Base-by-base conservation (phyloP, 2,113 vertebrate species). In the Prionailurus bengalensis region DNA sequence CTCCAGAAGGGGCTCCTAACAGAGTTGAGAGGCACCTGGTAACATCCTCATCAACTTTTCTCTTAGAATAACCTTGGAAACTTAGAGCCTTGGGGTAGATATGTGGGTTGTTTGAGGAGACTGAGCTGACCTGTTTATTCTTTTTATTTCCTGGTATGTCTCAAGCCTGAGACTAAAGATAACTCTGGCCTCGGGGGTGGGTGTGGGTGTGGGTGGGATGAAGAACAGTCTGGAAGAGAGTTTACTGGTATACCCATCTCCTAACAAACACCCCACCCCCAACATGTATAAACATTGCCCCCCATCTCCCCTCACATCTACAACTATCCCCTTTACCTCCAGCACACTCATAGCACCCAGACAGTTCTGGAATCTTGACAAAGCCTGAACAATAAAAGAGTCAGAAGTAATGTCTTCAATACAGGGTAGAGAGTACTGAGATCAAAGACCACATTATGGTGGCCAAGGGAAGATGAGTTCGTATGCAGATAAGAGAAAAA, bases 181-280 rank as follows among this genome's bases (percentile, higher is more conserved):
- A 93, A 68, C 66, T 65, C 23, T 81, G 45, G 66, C 39, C 71
- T 95, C 48, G 21, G 48, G 36, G 82, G 21, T 61, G 11, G 13
- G 51, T 11, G 8, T 61, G 36, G 82, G 21, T 61, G 11, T 12
- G 51, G 51, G 3, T 61, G 19, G 33, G n/a, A n/a, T n/a, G 27
- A 53, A 66, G 80, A 74, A 48, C 27, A 97, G 63, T 88, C 68
- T 93, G n/a, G 85, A 90, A 95, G 73, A 85, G 19, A 79, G 45
- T 29, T 90, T 6, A 48, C 29, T 23, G 27, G 63, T 83, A 51
- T 81, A 23, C 2, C 13, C 10, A 27, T 39, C 12, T 27, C 25
- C 42, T 4, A 68, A 63, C 16, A 31, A 82, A 58, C 68, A 79
- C 31, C 36, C 66, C 42, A 36, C 25, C 55, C 21, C 23, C 29